phyloP scores from a whole-genome alignment of 37 sponge, comb jelly and placozoan species.

The Ephydatia muelleri region DNA sequence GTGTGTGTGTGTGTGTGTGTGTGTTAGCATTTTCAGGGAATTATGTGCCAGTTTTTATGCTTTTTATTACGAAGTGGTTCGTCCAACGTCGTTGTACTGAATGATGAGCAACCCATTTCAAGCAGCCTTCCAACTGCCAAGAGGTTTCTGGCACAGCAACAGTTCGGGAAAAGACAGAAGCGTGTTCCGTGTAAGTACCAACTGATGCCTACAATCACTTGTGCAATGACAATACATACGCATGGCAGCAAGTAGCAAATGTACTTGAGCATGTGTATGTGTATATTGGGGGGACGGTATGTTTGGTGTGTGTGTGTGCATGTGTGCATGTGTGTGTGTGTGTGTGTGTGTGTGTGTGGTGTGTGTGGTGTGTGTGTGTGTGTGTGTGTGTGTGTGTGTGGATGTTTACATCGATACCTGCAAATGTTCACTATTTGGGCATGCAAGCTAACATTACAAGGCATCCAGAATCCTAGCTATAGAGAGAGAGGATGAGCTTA shows the following conservation, averaged over 20 bases:
- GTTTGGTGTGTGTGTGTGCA: neutral
- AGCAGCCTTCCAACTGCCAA: neutral
- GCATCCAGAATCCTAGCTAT: no score
- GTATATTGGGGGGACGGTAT: neutral
- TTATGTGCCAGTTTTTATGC: neutral
- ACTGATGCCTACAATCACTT: neutral
- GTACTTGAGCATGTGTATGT: neutral
- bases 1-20: no score
- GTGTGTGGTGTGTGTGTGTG: neutral
- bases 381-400: neutral
- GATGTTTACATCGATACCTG: neutral
- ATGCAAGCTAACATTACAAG: neutral
- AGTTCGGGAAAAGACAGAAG: neutral
- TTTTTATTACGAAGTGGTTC: neutral
- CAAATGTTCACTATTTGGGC: neutral
- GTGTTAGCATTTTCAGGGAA: no score
- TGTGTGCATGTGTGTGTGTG: neutral
- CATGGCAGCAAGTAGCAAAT: neutral
- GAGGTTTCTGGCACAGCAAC: neutral
- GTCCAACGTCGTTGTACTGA: neutral
- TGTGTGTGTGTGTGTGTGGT: neutral
- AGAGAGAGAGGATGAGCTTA: neutral
- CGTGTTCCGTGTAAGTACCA: neutral
- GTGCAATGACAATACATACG: no score
- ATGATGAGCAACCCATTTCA: neutral